Evolutionary conservation across 37 sponge, comb jelly and placozoan species (phyloP).

Genomic region (Cliona cf. orientalis): DNA sequence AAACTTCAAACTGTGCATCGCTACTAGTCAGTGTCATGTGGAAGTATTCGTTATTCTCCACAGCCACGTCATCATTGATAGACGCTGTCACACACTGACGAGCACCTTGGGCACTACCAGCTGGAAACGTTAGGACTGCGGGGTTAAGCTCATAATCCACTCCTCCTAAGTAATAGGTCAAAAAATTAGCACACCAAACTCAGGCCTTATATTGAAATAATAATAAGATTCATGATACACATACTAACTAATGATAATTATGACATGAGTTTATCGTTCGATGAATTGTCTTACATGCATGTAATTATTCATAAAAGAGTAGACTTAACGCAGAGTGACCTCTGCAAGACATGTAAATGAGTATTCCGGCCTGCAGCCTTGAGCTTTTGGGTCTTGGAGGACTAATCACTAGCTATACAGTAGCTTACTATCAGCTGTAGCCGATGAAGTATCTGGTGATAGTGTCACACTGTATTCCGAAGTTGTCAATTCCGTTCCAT

Average conservation of each 20-base stretch:
- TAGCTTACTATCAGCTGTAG: no score
- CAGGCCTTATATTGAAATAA: not conserved
- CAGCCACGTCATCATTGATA: no score
- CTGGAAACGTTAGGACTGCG: not conserved
- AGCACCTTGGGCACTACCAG: not conserved
- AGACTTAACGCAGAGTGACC: no score
- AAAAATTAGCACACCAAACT: not conserved
- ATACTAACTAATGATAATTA: not conserved
- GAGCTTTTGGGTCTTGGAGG: no score
- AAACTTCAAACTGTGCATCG: not conserved
- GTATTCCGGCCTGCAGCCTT: no score
- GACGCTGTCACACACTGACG: not conserved
- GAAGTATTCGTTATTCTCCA: not conserved
- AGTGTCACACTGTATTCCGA: not conserved
- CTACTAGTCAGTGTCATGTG: not conserved
- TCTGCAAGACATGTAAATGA: no score
- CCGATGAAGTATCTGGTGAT: not conserved
- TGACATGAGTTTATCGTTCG: no score
- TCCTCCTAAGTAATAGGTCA: not conserved
- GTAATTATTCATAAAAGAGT: no score
- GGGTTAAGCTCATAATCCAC: not conserved
- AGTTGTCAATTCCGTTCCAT: not conserved
- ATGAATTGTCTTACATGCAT: no score
- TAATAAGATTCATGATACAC: not conserved
- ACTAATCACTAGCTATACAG: no score